phyloP scores from a whole-genome alignment of 1,140 invertebrate species.

The Cephus cinctus region DNA sequence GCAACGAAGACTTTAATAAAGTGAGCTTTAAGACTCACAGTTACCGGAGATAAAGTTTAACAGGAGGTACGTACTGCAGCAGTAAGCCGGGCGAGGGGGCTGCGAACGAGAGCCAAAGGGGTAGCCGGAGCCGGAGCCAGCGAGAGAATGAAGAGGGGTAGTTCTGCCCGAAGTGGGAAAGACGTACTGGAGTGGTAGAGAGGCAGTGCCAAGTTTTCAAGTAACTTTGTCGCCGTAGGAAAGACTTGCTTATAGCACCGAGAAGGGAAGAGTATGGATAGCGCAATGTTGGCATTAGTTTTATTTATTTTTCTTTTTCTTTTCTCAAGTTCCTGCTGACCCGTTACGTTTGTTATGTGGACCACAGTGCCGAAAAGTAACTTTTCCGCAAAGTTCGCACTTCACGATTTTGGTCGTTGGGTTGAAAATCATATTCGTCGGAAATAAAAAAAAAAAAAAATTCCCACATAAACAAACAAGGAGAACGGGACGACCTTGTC shows the following conservation, averaged over 20 bases:
- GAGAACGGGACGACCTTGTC: no score
- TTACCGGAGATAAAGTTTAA: constrained; percentile 45
- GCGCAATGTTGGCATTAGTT: no score
- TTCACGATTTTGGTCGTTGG: constrained; percentile 13
- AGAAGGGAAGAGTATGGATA: constrained; percentile 16
- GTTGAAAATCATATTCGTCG: no score
- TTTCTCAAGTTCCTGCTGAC: constrained; percentile 29
- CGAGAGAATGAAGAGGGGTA: no score
- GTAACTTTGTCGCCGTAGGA: constrained; percentile 32
- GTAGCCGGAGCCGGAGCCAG: no score
- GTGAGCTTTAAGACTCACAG: constrained; percentile 44
- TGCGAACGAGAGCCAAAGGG: no score
- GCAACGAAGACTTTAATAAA: constrained; percentile 53
- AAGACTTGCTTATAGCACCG: constrained; percentile 29
- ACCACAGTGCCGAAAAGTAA: constrained; percentile 29
- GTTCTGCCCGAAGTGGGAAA: constrained; percentile 19
- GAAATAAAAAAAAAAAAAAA: no score
- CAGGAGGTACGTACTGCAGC: constrained; percentile 30
- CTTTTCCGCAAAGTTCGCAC: constrained; percentile 24
- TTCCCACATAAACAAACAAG: no score
- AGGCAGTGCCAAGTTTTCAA: constrained; percentile 41
- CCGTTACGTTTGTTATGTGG: constrained; percentile 31
- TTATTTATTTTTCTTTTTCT: constrained; percentile 26
- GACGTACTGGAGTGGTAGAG: constrained; percentile 19
- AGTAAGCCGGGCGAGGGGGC: no score